A percentile compares a stretch with the other conserved stretches of the same genome.
Conservation (phyloP, 2,888 invertebrate species). For the Smittia aterrima region DNA sequence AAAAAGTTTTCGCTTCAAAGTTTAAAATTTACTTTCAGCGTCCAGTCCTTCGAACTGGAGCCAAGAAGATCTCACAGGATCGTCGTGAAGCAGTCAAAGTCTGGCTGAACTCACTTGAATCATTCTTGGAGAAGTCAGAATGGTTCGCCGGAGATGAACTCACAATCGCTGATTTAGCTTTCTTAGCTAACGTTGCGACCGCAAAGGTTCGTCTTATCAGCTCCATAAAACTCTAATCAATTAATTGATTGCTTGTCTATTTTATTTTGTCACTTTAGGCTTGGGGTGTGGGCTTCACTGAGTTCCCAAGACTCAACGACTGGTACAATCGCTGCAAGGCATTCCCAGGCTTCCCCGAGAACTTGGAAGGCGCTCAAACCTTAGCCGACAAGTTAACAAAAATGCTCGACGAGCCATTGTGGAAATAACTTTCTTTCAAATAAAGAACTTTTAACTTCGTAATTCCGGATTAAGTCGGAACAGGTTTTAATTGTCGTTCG, state of each 20-base stretch:
- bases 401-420: constrained; percentile 26
- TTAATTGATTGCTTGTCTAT: background rate
- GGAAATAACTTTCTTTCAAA: constrained; percentile 19
- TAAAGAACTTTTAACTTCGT: no score
- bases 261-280: constrained; percentile 41
- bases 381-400: constrained; percentile 54
- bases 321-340: constrained; percentile 61
- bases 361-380: constrained; percentile 59
- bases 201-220: constrained; percentile 47
- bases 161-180: constrained; percentile 54
- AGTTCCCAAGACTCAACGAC: constrained; percentile 43
- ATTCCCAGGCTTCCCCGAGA: constrained; percentile 61
- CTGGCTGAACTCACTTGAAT: constrained; percentile 49
- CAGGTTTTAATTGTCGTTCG: no score
- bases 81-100: constrained; percentile 45
- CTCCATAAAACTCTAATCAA: background rate
- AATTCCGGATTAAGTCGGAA: no score
- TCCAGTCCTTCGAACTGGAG: constrained; percentile 57
- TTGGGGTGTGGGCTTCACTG: constrained; percentile 43
- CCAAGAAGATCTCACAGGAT: constrained; percentile 15
- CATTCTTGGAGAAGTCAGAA: constrained; percentile 49
- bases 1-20: background rate
- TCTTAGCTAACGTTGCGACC: constrained; percentile 53
- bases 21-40: constrained; percentile 52
- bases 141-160: constrained; percentile 53